phyloP scores from a whole-genome alignment of 2,113 vertebrate genomes.

The Gymnogyps californianus region DNA sequence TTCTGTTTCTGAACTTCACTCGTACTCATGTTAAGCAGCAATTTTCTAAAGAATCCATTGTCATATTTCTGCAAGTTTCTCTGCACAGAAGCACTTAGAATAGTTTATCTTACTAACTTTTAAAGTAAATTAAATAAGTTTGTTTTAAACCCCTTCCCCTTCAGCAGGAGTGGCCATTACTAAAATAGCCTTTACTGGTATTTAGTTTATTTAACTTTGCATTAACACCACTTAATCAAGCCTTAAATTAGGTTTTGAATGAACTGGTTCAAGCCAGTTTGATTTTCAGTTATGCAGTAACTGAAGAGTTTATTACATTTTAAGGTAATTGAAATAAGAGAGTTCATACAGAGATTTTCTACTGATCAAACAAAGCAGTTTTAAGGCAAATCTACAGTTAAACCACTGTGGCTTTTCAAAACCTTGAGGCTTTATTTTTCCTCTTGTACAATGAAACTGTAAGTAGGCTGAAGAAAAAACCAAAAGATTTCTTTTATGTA shows the following conservation, averaged over 20 bases:
- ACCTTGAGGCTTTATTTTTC: background rate
- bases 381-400: background rate
- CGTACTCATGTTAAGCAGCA: background rate
- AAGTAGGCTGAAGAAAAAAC: background rate
- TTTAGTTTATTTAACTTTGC: slow-evolving; percentile 21
- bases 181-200: slow-evolving; percentile 26
- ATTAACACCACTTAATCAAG: slow-evolving; percentile 38
- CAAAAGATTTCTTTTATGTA: background rate
- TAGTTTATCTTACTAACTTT: slow-evolving; percentile 22
- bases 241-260: slow-evolving; percentile 38
- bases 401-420: background rate
- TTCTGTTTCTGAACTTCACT: background rate
- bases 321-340: background rate
- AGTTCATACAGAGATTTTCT: background rate
- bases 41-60: background rate
- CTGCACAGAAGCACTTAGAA: slow-evolving; percentile 23
- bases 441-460: background rate
- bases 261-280: background rate
- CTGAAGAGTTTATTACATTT: background rate
- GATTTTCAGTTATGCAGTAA: background rate
- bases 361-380: background rate
- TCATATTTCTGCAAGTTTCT: background rate
- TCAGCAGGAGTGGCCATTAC: background rate
- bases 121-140: slow-evolving; percentile 36
- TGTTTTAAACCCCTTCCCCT: background rate